Conservation (phyloP, 2,888 invertebrate species). For the Coremacera marginata region DNA sequence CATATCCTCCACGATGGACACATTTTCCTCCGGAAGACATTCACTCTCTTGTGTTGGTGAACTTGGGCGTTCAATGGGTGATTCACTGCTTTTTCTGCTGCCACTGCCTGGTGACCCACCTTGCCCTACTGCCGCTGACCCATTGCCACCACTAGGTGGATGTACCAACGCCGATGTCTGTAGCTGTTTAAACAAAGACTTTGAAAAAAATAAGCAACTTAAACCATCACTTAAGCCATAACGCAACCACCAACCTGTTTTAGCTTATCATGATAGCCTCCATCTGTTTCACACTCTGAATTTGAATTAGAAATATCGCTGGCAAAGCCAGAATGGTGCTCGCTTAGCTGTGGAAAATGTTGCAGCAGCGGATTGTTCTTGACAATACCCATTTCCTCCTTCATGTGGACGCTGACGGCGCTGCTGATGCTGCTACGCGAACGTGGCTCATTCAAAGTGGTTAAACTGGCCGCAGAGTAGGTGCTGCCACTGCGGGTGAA, state of each 20-base stretch:
- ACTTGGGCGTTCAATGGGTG: constrained; percentile 52
- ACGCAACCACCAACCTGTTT: constrained; percentile 64
- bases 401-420: constrained; percentile 46
- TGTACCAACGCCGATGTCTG: constrained; percentile 82
- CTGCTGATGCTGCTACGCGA: constrained; percentile 64
- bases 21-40: constrained; percentile 85
- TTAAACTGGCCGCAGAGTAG: constrained; percentile 63
- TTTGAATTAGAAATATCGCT: constrained; percentile 75
- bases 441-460: constrained; percentile 58
- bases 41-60: constrained; percentile 71
- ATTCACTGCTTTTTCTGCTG: constrained; percentile 44
- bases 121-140: constrained; percentile 44
- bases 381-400: constrained; percentile 77
- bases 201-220: not conserved
- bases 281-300: constrained; percentile 75
- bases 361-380: constrained; percentile 83
- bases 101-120: constrained; percentile 52
- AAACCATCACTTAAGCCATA: not conserved
- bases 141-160: constrained; percentile 65
- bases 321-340: constrained; percentile 70
- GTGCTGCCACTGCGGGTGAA: constrained; percentile 66
- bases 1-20: constrained; percentile 85
- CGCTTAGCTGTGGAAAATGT: constrained; percentile 73
- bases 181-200: constrained; percentile 58
- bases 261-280: constrained; percentile 56